A percentile compares a stretch with the other conserved stretches of the same genome.
Evolutionary conservation across 1,140 invertebrate species (phyloP).

Genomic region (Cydia amplana): DNA sequence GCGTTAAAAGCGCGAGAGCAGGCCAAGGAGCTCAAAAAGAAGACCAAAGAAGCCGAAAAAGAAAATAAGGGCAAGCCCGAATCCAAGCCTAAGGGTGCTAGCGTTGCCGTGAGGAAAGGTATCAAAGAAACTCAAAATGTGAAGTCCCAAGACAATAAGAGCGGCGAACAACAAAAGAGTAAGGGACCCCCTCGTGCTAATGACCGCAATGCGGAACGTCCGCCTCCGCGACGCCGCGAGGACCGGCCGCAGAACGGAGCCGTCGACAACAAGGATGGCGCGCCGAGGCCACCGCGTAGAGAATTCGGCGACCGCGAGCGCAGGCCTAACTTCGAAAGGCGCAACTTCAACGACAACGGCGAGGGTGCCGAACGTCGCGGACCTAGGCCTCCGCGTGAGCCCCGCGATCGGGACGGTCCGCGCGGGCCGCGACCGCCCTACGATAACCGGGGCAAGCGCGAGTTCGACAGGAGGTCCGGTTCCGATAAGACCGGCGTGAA

Average conservation of each 20-base stretch:
- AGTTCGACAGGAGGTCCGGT: constrained; percentile 97
- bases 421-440: constrained; percentile 78
- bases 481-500: constrained; percentile 97
- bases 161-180: constrained; percentile 82
- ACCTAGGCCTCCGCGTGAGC: constrained; percentile 67
- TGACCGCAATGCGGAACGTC: constrained; percentile 67
- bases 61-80: constrained; percentile 89
- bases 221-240: constrained; percentile 68
- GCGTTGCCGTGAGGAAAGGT: constrained; percentile 80
- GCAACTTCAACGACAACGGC: constrained; percentile 76
- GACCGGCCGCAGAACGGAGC: constrained; percentile 71
- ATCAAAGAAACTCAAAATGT: constrained; percentile 86
- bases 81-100: constrained; percentile 79
- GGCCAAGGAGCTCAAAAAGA: constrained; percentile 90
- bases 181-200: constrained; percentile 66
- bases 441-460: constrained; percentile 90
- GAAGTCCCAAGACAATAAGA: constrained; percentile 83
- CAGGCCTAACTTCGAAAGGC: constrained; percentile 80
- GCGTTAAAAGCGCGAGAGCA: constrained; percentile 89
- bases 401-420: constrained; percentile 63
- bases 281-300: constrained; percentile 64
- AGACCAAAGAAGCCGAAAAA: constrained; percentile 90
- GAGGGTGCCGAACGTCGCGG: constrained; percentile 77
- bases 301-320: constrained; percentile 80
- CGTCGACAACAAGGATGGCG: constrained; percentile 70